A percentile compares a stretch with the other conserved stretches of the same genome.
Conservation (phyloP, 1,140 invertebrate genomes). For the Belonocnema kinseyi region DNA sequence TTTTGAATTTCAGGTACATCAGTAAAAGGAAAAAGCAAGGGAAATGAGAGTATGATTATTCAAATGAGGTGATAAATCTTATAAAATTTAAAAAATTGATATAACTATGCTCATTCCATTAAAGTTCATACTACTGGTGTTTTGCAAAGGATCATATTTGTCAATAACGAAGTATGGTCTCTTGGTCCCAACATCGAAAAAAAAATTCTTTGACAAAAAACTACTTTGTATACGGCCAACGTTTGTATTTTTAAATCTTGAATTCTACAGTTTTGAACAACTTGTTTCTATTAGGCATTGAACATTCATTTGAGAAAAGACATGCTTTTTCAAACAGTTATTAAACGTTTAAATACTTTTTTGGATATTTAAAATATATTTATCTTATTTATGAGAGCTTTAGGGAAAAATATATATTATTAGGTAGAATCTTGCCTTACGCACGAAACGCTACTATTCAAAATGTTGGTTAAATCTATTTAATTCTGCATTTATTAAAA, state of each 20-base stretch:
- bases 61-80: background rate
- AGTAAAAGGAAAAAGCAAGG: background rate
- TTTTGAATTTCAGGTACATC: background rate
- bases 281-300: too few relatives aligned
- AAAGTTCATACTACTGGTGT: too few relatives aligned
- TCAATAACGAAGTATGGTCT: background rate
- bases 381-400: background rate
- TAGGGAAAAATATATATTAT: background rate
- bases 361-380: conserved; percentile 9
- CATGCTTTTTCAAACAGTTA: background rate
- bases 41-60: conserved; percentile 6
- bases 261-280: background rate
- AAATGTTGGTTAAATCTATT: background rate
- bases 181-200: conserved; percentile 9
- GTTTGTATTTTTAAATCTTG: background rate
- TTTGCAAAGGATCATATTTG: too few relatives aligned
- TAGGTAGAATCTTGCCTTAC: background rate
- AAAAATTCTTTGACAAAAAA: background rate
- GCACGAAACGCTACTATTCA: background rate
- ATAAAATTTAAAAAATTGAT: too few relatives aligned
- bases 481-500: background rate
- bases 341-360: background rate
- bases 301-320: background rate
- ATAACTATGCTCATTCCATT: too few relatives aligned
- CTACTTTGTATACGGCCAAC: background rate